Evolutionary conservation across 2,797 vertebrate genomes (phyloP), one percentile per base, ranked within the genome.

Genomic region (Syngnathus acus): DNA sequence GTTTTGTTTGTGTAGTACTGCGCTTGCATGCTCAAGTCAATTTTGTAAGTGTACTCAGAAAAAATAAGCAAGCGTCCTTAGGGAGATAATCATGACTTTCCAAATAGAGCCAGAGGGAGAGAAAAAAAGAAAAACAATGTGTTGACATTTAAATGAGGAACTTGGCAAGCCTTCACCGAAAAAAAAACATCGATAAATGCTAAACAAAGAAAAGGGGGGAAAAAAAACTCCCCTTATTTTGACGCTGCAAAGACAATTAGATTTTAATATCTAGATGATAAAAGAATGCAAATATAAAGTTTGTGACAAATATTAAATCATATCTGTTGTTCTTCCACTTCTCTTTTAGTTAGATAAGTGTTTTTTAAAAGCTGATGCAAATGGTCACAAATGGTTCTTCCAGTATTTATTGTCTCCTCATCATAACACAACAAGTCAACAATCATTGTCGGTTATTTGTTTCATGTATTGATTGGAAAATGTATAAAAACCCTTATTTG

Each of bases 381-480:
- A 42, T 42, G 19, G 3, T 50, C 17, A 1, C 1, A n/a, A n/a
- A n/a, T n/a, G n/a, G n/a, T 50, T 50, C 48, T 19, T 50, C 17
- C 6, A 17, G 4, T 13, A 32, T 54, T 54, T 10, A 54, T 54
- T 54, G n/a, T 32, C 11, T 55, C 10, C 23, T 32, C 13, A 26
- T 21, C 9, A 3, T 9, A n/a, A 51, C n/a, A 17, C 51, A 11
- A 10, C 13, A 54, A 2, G 21, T 5, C 53, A 13, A 9, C 3
- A 54, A 54, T 54, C 51, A 14, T 59, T 59, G 75, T 72, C 81
- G 43, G 62, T 64, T 65, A 50, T 72, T 68, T 73, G 68, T 66
- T 68, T 53, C 66, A 21, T 19, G 69, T 82, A 84, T 82, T 83
- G 81, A 83, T 86, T 85, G 71, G 68, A 65, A 81, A 79, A 38